Base-by-base conservation (phyloP, 2,797 vertebrate genomes). In the Craterocephalus amniculus region DNA sequence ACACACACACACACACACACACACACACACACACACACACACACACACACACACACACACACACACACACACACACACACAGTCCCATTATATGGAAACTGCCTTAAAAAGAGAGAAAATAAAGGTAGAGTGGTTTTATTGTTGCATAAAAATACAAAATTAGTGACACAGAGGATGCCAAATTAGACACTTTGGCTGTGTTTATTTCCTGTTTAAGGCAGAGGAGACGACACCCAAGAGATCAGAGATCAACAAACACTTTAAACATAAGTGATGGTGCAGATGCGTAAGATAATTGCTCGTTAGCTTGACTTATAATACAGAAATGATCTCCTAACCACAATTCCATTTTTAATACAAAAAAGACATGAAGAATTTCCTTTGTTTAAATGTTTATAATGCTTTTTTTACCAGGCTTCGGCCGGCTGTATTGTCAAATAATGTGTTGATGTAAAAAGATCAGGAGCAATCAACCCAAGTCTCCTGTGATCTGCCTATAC, bases 341-440 rank as follows among this genome's bases (percentile, higher is more conserved):
- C 79, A 59, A 80, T 87, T 85, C 68, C 71, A 71, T 78, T 83
- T 85, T n/a, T 43, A 20, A n/a, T 84, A 85, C 63, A 76, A 40
- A 73, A 92, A 83, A 67, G 77, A 14, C 2, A 26, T 27, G 48
- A 48, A 36, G 87, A 86, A 86, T 91, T 86, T 90, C 75, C 35
- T 58, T 45, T 79, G 76, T 71, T 63, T 52, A 63, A 67, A 84
- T 35, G 35, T 91, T 95, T 95, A 90, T 91, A 88, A 92, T 90
- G 82, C 84, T 94, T 95, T 94, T 94, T 95, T 95, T 93, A 94
- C 89, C 89, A 86, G 85, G 83, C 75, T 64, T 82, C 87, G 81
- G 63, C 78, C 79, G 81, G 74, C 76, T 40, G 84, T 87, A 16
- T 34, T 20, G 36, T 58, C 64, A 43, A 16, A n/a, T 90, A 89